phyloP scores from a whole-genome alignment of 2,888 invertebrate genomes.

The Callyntrura guangdongensis region DNA sequence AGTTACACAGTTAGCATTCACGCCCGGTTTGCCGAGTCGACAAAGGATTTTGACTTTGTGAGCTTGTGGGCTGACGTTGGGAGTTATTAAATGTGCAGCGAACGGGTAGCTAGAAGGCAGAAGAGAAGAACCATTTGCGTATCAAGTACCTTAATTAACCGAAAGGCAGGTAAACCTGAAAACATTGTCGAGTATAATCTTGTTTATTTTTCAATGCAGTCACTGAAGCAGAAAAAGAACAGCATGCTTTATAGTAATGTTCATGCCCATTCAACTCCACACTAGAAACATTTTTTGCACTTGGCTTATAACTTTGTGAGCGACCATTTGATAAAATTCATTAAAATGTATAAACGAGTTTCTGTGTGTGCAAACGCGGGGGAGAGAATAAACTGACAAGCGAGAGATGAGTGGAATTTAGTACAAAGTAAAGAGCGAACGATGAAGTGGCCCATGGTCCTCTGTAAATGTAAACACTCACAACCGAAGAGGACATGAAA shows the following conservation, averaged over 20 bases:
- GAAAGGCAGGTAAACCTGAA: constrained; percentile 46
- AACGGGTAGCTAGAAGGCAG: neutral
- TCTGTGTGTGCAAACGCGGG: neutral
- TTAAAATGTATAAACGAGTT: constrained; percentile 49
- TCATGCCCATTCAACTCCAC: neutral
- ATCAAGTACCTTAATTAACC: constrained; percentile 58
- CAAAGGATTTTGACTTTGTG: neutral
- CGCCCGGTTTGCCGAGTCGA: neutral
- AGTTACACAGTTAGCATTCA: too few species aligned
- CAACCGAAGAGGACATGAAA: too few species aligned
- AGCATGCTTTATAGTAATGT: neutral
- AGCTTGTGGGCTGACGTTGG: neutral
- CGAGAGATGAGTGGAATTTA: neutral
- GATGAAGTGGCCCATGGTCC: neutral
- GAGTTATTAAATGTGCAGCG: constrained; percentile 2
- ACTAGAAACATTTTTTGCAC: neutral
- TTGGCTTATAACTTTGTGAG: neutral
- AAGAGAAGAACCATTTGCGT: constrained; percentile 21
- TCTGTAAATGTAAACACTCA: too few species aligned
- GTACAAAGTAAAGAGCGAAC: constrained; percentile 9
- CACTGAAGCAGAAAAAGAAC: neutral
- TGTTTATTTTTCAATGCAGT: constrained; percentile 30
- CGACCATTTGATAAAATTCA: constrained; percentile 39
- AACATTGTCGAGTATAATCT: neutral
- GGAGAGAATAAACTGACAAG: constrained; percentile 14